phyloP scores from a whole-genome alignment of 2,113 vertebrate genomes.

The Clarias macrocephalus region DNA sequence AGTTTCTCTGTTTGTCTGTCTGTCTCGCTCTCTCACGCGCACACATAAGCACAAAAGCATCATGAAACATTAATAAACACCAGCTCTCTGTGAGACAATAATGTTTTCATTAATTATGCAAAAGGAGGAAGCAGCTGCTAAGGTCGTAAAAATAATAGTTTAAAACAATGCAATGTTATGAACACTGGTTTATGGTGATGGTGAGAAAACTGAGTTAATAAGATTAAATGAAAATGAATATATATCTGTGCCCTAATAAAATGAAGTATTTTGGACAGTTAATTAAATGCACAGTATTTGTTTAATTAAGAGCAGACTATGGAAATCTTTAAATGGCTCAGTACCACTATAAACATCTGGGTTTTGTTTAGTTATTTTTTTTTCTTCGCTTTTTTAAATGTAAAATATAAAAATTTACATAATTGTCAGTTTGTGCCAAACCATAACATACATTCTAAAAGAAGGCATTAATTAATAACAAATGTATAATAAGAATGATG shows the following conservation, averaged over 20 bases:
- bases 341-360: not conserved
- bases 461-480: not conserved
- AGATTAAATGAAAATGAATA: not conserved
- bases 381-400: no score
- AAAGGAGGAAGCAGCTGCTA: conserved; percentile 60
- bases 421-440: not conserved
- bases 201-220: not conserved
- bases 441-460: not conserved
- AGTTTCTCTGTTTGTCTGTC: not conserved
- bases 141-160: conserved; percentile 51
- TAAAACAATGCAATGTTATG: conserved; percentile 22
- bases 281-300: not conserved
- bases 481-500: not conserved
- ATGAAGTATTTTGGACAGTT: not conserved
- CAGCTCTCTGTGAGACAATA: conserved; percentile 63
- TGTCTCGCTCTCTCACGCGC: not conserved
- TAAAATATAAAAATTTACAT: not conserved
- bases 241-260: not conserved
- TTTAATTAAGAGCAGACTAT: not conserved
- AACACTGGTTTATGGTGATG: conserved; percentile 27
- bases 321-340: not conserved
- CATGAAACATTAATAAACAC: conserved; percentile 73
- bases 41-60: conserved; percentile 33
- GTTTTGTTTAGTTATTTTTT: no score
- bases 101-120: conserved; percentile 71